Evolutionary conservation across 2,888 invertebrate species (phyloP), one percentile per base, ranked within the genome.

Genomic region (Aphidius colemani): DNA sequence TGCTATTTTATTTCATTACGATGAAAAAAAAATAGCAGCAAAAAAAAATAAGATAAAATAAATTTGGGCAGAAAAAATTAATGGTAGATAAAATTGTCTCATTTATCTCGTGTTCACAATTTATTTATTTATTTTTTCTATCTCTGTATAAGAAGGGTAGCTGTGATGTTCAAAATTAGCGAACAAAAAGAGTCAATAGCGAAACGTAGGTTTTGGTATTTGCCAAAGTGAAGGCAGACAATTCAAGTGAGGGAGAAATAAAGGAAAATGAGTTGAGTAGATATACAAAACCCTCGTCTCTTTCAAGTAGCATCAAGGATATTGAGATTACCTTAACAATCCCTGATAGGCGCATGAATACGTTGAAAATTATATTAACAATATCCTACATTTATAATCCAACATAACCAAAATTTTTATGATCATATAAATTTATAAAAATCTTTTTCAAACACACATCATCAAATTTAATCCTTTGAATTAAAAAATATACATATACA

Each of bases 321-420:
- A 55, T 55, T 55, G 55, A 44, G 55, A 55, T 55, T 55, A 55
- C 55, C 18, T 55, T 44, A 45, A 55, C 44, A 55, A 44, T 55
- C 30, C 55, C 18, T 8, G 45, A 10, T 8, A 45, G 9, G 51
- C 30, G 7, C 11, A 13, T 11, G 49, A 51, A 13, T 30, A 30
- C 30, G 30, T 5, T 8, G 50, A 50, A 11, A 13, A 51, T 7
- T 50, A 50, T 50, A 18, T 9, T 8, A 11, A 18, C 13, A 7
- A 50, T 9, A 11, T 51, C 10, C 18, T n/a, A 39, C 30, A 30
- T 30, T 30, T 30, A 30, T 30, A 30, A 30, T 30, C 30, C 30
- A 30, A 30, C 5, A 30, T 3, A 30, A 30, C 30, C 5, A 5
- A 30, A 30, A 30, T 30, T 30, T 30, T 30, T 30, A 5, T 30